A percentile compares a stretch with the other conserved stretches of the same genome.
These are phyloP conservation scores for Drosophila truncata DNA, from an alignment of 1,140 invertebrate genomes.

Conservation along the genomic window DNA sequence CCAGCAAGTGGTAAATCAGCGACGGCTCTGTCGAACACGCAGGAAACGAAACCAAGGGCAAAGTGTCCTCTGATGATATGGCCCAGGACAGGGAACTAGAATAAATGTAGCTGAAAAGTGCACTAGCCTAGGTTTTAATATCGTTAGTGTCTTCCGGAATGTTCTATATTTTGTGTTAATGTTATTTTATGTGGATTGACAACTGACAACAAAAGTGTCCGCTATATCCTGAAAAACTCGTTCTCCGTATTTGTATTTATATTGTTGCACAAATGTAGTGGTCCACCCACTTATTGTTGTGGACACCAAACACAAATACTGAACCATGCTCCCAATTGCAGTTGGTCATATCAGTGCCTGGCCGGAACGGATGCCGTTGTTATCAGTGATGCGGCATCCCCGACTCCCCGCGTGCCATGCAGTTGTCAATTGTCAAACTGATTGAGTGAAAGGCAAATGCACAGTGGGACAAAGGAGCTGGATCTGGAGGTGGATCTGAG, in stretches of 20 bases:
- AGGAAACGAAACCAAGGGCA: not conserved
- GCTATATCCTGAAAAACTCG: not conserved
- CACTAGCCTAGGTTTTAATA: not conserved
- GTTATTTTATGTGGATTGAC: too few species aligned
- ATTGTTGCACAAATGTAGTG: not conserved
- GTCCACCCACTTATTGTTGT: conserved; percentile 10
- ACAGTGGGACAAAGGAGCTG: conserved; percentile 10
- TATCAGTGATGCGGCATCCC: conserved; percentile 46
- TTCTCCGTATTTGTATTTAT: not conserved
- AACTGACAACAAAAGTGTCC: too few species aligned
- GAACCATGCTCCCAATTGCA: not conserved
- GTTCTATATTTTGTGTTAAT: not conserved
- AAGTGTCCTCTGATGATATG: conserved; percentile 6
- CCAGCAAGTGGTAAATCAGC: conserved; percentile 16
- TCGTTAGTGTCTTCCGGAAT: not conserved
- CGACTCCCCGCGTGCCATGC: conserved; percentile 40
- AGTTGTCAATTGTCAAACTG: conserved; percentile 75
- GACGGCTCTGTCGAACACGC: conserved; percentile 7
- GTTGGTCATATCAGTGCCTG: conserved; percentile 20
- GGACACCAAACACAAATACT: not conserved
- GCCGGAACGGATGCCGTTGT: conserved; percentile 54
- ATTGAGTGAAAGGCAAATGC: conserved; percentile 72
- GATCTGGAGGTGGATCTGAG: not conserved
- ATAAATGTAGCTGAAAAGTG: conserved; percentile 2
- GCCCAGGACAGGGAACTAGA: not conserved